Evolutionary conservation across 2,797 vertebrate genomes (phyloP).

Genomic region (Gymnothorax javanicus): DNA sequence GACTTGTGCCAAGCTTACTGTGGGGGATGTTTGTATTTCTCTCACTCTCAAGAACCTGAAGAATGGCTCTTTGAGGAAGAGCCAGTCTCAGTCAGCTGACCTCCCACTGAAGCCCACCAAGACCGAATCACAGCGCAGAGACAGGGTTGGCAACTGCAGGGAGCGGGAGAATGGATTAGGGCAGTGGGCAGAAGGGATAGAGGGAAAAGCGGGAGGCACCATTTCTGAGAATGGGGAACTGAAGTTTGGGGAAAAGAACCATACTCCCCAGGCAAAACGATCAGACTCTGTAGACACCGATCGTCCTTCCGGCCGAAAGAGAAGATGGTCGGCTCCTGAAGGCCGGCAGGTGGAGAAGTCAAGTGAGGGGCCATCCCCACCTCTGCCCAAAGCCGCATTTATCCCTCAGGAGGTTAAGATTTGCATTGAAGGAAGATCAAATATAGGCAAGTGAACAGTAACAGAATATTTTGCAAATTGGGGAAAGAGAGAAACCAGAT

Average conservation of each 20-base stretch:
- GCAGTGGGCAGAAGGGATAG: slow-evolving; percentile 62
- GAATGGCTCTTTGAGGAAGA: slow-evolving; percentile 85
- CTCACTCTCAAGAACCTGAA: slow-evolving; percentile 92
- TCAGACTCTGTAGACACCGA: slow-evolving; percentile 73
- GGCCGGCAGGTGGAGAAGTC: slow-evolving; percentile 88
- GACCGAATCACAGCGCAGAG: slow-evolving; percentile 73
- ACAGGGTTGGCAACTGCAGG: slow-evolving; percentile 72
- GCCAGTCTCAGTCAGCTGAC: slow-evolving; percentile 73
- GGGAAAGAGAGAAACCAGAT: slow-evolving; percentile 69
- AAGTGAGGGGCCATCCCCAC: slow-evolving; percentile 88
- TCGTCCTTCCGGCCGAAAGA: slow-evolving; percentile 81
- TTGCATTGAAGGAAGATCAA: slow-evolving; percentile 97
- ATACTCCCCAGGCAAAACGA: slow-evolving; percentile 72
- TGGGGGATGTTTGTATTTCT: slow-evolving; percentile 98
- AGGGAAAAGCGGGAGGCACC: slow-evolving; percentile 21
- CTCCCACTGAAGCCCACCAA: slow-evolving; percentile 84
- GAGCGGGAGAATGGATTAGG: slow-evolving; percentile 76
- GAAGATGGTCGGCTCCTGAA: slow-evolving; percentile 98
- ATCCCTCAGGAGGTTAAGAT: slow-evolving; percentile 99
- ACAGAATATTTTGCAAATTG: slow-evolving; percentile 58
- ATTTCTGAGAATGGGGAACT: slow-evolving; percentile 78
- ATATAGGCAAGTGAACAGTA: slow-evolving; percentile 84
- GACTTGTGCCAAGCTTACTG: slow-evolving; percentile 96
- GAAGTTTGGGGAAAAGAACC: slow-evolving; percentile 76
- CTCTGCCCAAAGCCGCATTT: slow-evolving; percentile 94